Conservation (phyloP, 2,113 vertebrate species). For the Tretioscincus oriximinensis region DNA sequence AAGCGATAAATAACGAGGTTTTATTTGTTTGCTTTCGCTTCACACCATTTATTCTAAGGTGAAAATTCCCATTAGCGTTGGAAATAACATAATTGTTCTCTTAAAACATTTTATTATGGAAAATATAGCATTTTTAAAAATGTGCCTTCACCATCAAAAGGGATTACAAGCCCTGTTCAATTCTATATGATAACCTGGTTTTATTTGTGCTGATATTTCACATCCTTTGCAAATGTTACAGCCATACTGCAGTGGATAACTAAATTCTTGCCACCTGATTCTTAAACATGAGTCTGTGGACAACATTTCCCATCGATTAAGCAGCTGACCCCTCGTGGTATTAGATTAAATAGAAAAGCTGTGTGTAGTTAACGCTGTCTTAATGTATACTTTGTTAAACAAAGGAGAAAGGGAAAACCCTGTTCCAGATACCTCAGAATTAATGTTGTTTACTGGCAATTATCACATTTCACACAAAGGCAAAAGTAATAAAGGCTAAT, state of each 20-base stretch:
- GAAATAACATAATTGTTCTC: conserved; percentile 46
- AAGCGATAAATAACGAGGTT: conserved; percentile 46
- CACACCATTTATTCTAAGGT: conserved; percentile 44
- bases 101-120: conserved; percentile 1
- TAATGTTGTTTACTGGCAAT: neutral
- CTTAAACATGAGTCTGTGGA: neutral
- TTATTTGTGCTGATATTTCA: conserved; percentile 41
- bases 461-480: neutral
- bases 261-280: neutral
- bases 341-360: neutral
- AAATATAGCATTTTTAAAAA: conserved; percentile 37
- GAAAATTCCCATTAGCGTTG: conserved; percentile 50
- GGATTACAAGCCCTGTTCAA: conserved; percentile 57
- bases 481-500: neutral
- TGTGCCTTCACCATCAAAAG: conserved; percentile 50
- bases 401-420: neutral
- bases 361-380: neutral
- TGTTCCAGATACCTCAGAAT: neutral
- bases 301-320: neutral
- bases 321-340: neutral
- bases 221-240: neutral
- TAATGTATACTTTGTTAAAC: neutral
- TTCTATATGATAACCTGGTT: conserved; percentile 56
- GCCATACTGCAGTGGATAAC: conserved; percentile 40
- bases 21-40: conserved; percentile 34